Conservation (phyloP, 1,140 invertebrate genomes). For the Polyergus mexicanus region DNA sequence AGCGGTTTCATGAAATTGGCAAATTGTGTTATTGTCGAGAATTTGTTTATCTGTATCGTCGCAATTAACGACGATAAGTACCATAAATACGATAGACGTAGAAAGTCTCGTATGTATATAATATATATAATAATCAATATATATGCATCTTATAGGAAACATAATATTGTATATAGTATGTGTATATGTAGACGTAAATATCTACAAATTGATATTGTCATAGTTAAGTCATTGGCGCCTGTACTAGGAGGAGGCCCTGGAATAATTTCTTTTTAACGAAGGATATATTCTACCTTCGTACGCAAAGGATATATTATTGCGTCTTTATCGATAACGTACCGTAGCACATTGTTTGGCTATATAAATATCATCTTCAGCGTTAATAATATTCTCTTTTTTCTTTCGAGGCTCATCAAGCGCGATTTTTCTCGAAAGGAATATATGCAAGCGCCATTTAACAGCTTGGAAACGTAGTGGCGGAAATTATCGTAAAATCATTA, state of each 20-base stretch:
- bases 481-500: conserved; percentile 35
- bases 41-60: conserved; percentile 66
- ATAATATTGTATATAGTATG: conserved; percentile 62
- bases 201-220: conserved; percentile 82
- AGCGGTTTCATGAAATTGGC: conserved; percentile 72
- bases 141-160: conserved; percentile 74
- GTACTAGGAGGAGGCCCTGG: conserved; percentile 27
- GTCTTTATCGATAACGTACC: not conserved
- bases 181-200: conserved; percentile 71
- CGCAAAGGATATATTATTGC: not conserved
- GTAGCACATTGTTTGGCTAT: not conserved
- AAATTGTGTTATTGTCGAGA: conserved; percentile 82
- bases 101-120: conserved; percentile 57
- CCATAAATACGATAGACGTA: not conserved
- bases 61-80: conserved; percentile 52
- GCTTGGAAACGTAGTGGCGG: not conserved
- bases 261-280: conserved; percentile 29
- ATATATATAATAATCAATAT: conserved; percentile 74
- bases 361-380: not conserved
- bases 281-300: not conserved
- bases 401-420: not conserved
- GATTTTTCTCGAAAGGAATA: conserved; percentile 3
- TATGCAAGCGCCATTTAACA: conserved; percentile 16
- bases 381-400: not conserved
- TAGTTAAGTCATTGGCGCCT: conserved; percentile 71